phyloP scores from a whole-genome alignment of 2,797 vertebrate species.

The Odontamblyopus rebecca region DNA sequence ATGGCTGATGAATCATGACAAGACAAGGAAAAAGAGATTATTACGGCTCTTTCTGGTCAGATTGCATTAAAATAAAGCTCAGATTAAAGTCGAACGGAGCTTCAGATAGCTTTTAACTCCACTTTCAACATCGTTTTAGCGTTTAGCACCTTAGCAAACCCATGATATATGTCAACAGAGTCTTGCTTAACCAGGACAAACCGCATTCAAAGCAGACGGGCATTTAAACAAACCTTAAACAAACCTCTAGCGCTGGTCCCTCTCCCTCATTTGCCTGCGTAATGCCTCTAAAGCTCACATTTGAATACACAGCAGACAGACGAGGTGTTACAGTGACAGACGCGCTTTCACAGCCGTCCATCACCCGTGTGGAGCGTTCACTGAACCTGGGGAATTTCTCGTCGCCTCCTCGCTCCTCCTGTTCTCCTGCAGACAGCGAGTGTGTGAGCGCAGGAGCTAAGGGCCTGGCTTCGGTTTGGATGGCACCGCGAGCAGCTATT shows the following conservation, averaged over 20 bases:
- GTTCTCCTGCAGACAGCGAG: conserved; percentile 2
- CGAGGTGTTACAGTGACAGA: conserved; percentile 1
- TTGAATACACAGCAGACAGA: conserved; percentile 2
- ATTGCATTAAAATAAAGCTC: no score
- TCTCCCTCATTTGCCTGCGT: not conserved
- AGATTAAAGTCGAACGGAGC: no score
- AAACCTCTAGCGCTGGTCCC: not conserved
- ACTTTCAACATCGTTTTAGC: no score
- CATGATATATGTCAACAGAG: not conserved
- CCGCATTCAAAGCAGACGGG: not conserved
- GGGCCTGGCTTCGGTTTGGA: conserved; percentile 1
- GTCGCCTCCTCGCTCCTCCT: not conserved
- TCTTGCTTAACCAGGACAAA: not conserved
- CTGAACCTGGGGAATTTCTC: not conserved
- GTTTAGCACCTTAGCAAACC: no score
- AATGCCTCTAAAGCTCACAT: not conserved
- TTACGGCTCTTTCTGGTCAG: no score
- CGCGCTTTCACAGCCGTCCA: not conserved
- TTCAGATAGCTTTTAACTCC: no score
- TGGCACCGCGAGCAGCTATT: conserved; percentile 3
- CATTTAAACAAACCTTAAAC: not conserved
- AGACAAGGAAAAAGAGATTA: no score
- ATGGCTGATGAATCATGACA: no score
- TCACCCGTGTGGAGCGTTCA: not conserved
- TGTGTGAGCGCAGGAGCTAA: not conserved